Conservation (phyloP, 2,888 invertebrate species). For the Macrophya annulata region DNA sequence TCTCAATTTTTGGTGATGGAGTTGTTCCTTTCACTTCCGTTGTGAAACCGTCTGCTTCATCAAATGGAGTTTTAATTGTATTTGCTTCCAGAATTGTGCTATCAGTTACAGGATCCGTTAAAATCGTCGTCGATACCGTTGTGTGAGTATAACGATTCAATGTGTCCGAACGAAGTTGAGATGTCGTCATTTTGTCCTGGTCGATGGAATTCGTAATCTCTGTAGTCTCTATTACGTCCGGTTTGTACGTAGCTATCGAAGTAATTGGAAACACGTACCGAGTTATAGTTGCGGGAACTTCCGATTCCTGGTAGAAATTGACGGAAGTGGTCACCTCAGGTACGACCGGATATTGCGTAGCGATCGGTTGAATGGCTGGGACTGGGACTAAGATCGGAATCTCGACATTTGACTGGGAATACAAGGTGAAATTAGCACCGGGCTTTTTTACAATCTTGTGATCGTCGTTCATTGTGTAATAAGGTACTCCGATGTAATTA, state of each 20-base stretch:
- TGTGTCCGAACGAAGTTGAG: background rate
- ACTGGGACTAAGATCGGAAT: background rate
- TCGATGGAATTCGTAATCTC: slow-evolving; percentile 8
- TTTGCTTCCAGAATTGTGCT: background rate
- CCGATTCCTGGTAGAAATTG: background rate
- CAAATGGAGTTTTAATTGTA: background rate
- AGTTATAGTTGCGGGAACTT: background rate
- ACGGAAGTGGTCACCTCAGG: slow-evolving; percentile 39
- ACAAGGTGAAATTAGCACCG: background rate
- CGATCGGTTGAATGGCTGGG: slow-evolving; percentile 18
- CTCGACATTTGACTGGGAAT: slow-evolving; percentile 8
- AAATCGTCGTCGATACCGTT: background rate
- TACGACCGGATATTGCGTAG: slow-evolving; percentile 20
- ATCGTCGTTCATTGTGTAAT: slow-evolving; percentile 54
- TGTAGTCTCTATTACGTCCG: slow-evolving; percentile 24
- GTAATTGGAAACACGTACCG: slow-evolving; percentile 35
- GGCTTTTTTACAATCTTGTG: slow-evolving; percentile 54
- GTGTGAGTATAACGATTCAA: background rate
- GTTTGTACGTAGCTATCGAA: background rate
- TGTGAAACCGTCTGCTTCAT: background rate
- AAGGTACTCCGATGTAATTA: slow-evolving; percentile 38
- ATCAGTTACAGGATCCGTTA: background rate
- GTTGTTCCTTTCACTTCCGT: background rate
- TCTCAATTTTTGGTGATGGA: background rate
- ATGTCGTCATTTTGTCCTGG: background rate